phyloP scores from a whole-genome alignment of 2,113 vertebrate genomes.

The Struthio camelus region DNA sequence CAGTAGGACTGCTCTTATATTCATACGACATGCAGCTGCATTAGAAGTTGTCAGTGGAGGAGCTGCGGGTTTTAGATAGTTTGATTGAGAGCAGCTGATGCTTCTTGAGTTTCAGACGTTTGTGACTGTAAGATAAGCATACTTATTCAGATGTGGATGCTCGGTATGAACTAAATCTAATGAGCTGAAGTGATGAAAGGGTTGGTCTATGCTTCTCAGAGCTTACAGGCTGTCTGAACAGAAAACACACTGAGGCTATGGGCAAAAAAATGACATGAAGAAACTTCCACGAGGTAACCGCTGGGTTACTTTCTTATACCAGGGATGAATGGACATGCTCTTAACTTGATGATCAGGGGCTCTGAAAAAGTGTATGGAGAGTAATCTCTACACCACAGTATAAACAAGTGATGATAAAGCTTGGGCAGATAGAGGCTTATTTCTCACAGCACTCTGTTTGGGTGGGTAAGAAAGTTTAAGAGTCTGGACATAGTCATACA shows the following conservation, averaged over 20 bases:
- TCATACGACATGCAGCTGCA: accelerated
- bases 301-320: background rate
- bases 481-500: background rate
- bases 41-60: background rate
- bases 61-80: background rate
- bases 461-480: background rate
- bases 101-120: background rate
- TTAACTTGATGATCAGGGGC: background rate
- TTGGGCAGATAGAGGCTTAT: background rate
- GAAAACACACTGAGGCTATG: background rate
- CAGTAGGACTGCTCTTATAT: background rate
- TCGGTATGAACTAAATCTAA: background rate
- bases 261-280: background rate
- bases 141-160: background rate
- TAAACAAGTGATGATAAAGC: background rate
- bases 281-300: background rate
- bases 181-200: background rate
- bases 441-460: background rate
- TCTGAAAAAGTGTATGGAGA: background rate
- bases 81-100: background rate
- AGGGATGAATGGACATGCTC: background rate
- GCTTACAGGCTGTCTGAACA: background rate
- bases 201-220: background rate
- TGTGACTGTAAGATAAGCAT: background rate
- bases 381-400: background rate